These are phyloP conservation scores for Enteromius unitaeniatus DNA, from an alignment of 2,797 vertebrate genomes.

Conservation along the genomic window DNA sequence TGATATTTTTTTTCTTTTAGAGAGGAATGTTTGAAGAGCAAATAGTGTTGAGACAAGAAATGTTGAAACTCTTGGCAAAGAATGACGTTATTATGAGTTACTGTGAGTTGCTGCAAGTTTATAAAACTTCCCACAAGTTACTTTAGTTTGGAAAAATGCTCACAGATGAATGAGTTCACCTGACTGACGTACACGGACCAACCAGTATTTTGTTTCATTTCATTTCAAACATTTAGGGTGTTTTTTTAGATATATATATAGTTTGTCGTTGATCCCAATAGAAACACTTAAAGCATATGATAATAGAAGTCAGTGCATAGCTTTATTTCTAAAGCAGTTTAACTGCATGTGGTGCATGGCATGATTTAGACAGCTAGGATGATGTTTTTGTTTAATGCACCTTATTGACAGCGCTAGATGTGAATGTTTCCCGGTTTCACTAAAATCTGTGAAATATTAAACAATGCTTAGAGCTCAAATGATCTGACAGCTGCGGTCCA, in stretches of 20 bases:
- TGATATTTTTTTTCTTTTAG: neutral
- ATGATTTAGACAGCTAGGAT: neutral
- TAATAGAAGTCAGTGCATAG: neutral
- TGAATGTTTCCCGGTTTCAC: neutral
- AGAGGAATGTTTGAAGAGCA: neutral
- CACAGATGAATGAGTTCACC: neutral
- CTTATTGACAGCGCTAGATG: neutral
- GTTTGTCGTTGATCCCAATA: neutral
- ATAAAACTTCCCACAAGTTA: neutral
- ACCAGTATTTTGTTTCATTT: too few species aligned
- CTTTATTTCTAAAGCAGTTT: neutral
- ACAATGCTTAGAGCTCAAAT: neutral
- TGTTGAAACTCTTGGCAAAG: too few species aligned
- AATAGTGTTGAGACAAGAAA: too few species aligned
- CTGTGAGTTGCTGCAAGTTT: neutral
- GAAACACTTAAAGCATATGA: neutral
- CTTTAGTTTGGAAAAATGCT: neutral
- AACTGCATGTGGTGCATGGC: neutral
- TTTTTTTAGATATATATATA: too few species aligned
- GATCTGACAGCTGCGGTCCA: slow-evolving; percentile 2
- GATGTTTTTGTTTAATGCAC: neutral
- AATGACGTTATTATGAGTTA: too few species aligned
- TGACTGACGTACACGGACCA: neutral
- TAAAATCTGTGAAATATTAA: neutral
- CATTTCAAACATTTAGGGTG: neutral